Evolutionary conservation across 2,888 invertebrate genomes (phyloP).

Genomic region (Craniophora ligustri): DNA sequence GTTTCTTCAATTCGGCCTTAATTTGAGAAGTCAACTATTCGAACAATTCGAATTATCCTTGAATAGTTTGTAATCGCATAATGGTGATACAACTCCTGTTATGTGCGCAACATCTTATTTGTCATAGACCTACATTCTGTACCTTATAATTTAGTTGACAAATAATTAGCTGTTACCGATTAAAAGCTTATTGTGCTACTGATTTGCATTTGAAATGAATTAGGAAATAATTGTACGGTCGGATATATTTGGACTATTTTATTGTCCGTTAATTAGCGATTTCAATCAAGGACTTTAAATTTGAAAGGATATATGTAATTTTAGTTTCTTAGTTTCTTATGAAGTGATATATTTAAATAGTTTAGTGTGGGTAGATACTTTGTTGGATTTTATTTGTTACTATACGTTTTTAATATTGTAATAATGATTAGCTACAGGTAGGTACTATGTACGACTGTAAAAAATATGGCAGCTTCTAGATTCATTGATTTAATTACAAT

Average conservation of each 20-base stretch:
- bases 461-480: no score
- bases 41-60: conserved; percentile 46
- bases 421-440: no score
- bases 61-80: conserved; percentile 39
- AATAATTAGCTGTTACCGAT: conserved; percentile 55
- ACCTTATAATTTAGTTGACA: conserved; percentile 43
- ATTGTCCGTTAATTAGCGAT: conserved; percentile 36
- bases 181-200: conserved; percentile 57
- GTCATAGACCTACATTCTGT: conserved; percentile 41
- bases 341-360: no score
- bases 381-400: no score
- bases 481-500: no score
- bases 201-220: conserved; percentile 49
- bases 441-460: no score
- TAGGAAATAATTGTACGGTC: conserved; percentile 46
- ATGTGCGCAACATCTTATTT: conserved; percentile 52
- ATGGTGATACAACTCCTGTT: conserved; percentile 33
- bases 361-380: no score
- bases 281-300: conserved; percentile 36
- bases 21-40: no score
- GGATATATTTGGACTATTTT: conserved; percentile 36
- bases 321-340: no score
- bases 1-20: no score
- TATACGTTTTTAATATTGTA: no score
- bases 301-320: conserved; percentile 22